Evolutionary conservation across 2,113 vertebrate genomes (phyloP).

Genomic region (Corynorhinus townsendii): DNA sequence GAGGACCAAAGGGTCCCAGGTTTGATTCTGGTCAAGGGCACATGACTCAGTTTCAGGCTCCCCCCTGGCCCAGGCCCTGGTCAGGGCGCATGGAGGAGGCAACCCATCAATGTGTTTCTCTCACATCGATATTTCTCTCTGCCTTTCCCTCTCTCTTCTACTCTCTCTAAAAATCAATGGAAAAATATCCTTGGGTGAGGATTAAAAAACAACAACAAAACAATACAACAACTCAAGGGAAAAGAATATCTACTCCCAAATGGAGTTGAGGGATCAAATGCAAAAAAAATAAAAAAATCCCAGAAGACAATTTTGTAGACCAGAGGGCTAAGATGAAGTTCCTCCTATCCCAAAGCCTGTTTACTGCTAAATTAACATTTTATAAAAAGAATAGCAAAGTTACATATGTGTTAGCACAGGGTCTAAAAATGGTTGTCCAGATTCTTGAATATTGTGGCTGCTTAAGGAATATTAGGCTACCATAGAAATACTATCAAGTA

Average conservation of each 20-base stretch:
- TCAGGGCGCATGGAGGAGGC: too few relatives aligned
- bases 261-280: not conserved
- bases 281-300: not conserved
- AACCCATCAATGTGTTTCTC: too few relatives aligned
- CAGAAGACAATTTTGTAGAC: not conserved
- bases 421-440: not conserved
- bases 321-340: not conserved
- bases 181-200: too few relatives aligned
- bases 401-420: not conserved
- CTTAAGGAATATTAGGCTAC: not conserved
- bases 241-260: not conserved
- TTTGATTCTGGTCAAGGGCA: too few relatives aligned
- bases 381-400: not conserved
- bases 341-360: not conserved
- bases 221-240: not conserved
- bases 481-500: not conserved
- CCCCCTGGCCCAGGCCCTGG: too few relatives aligned
- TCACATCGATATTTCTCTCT: too few relatives aligned
- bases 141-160: too few relatives aligned
- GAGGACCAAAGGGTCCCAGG: too few relatives aligned
- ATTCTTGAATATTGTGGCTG: not conserved
- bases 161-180: too few relatives aligned
- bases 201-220: too few relatives aligned
- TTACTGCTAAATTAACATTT: not conserved
- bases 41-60: too few relatives aligned